phyloP scores from a whole-genome alignment of 2,888 invertebrate genomes.

The Sceliomorpha sp. region DNA sequence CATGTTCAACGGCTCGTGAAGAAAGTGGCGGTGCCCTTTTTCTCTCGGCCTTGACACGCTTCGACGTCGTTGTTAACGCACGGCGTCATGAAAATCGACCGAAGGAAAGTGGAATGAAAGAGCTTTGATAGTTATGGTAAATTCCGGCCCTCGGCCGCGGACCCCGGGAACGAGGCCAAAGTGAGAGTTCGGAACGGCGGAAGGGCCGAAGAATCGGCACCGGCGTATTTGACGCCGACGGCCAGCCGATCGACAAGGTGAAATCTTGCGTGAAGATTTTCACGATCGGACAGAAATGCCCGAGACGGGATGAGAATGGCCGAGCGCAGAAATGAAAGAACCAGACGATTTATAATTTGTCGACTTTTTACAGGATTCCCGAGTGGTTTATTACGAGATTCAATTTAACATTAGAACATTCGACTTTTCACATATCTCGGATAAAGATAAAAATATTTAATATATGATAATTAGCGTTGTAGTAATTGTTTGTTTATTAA shows the following conservation, averaged over 20 bases:
- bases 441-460: too few species aligned
- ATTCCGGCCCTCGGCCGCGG: conserved; percentile 30
- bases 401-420: too few species aligned
- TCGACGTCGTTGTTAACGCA: conserved; percentile 39
- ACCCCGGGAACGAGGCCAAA: conserved; percentile 19
- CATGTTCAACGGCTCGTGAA: conserved; percentile 37
- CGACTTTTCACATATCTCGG: too few species aligned
- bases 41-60: conserved; percentile 54
- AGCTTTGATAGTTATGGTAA: conserved; percentile 31
- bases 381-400: too few species aligned
- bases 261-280: too few species aligned
- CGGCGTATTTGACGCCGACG: conserved; percentile 20
- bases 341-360: too few species aligned
- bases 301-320: too few species aligned
- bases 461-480: too few species aligned
- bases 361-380: too few species aligned
- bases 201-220: conserved; percentile 32
- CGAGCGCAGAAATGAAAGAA: too few species aligned
- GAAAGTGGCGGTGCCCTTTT: conserved; percentile 54
- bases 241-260: background rate
- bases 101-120: conserved; percentile 49
- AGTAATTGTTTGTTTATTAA: too few species aligned
- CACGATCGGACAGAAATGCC: too few species aligned
- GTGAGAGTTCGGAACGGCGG: conserved; percentile 23
- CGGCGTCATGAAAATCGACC: conserved; percentile 39